Conservation (phyloP, 2,797 vertebrate species). For the Xiphorhynchus erythropygius region DNA sequence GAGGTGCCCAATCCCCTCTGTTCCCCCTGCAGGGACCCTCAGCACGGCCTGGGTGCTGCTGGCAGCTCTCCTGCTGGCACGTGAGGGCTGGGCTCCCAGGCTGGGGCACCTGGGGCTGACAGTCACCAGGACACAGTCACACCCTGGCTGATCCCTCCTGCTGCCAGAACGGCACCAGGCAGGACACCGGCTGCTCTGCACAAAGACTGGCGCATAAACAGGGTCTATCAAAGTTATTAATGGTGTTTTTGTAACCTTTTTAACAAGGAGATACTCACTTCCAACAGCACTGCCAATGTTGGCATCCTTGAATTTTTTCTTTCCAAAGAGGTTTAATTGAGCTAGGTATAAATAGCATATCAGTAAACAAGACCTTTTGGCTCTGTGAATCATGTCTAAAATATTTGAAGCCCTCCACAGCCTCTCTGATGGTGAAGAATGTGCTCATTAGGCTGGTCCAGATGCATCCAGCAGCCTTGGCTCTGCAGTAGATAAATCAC, state of each 20-base stretch:
- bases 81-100: neutral
- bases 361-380: constrained; percentile 65
- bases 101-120: accelerated
- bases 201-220: neutral
- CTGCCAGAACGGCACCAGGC: neutral
- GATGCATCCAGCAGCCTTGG: constrained; percentile 33
- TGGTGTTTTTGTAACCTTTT: constrained; percentile 23
- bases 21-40: neutral
- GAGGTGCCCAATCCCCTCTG: accelerated
- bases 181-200: neutral
- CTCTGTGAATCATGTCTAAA: constrained; percentile 65
- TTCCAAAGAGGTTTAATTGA: constrained; percentile 44
- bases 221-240: constrained; percentile 14
- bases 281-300: neutral
- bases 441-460: constrained; percentile 57
- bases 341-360: constrained; percentile 67
- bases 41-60: too few relatives aligned
- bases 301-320: neutral
- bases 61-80: too few relatives aligned
- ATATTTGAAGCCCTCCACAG: constrained; percentile 50
- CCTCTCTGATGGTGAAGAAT: constrained; percentile 48
- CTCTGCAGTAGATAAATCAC: constrained; percentile 30
- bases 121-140: accelerated
- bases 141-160: neutral
- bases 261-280: constrained; percentile 16